Conservation (phyloP, 2,888 invertebrate species). For the Xanthorhoe spadicearia region DNA sequence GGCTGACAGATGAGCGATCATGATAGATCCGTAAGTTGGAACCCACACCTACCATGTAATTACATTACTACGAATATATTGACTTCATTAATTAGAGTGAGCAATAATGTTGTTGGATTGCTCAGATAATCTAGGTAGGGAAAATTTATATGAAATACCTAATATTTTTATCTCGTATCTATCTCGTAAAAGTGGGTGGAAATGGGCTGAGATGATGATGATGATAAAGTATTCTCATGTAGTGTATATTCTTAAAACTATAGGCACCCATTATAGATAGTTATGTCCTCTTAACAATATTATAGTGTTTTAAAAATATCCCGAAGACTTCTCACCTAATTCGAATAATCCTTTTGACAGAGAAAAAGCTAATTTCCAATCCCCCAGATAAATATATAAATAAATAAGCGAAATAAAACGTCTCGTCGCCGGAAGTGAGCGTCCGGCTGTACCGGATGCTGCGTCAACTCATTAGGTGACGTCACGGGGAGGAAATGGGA, state of each 20-base stretch:
- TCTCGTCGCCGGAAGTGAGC: conserved; percentile 38
- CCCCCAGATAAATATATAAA: background rate
- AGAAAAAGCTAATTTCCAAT: background rate
- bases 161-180: too few species aligned
- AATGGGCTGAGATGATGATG: too few species aligned
- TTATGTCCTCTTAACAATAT: too few species aligned
- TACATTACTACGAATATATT: background rate
- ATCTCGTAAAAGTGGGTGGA: too few species aligned
- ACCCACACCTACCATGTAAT: conserved; percentile 13
- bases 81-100: background rate
- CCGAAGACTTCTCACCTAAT: too few species aligned
- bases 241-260: too few species aligned
- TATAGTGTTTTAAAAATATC: too few species aligned
- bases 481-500: conserved; percentile 43
- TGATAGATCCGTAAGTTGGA: conserved; percentile 25
- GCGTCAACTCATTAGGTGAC: conserved; percentile 45
- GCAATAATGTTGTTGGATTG: background rate
- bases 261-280: too few species aligned
- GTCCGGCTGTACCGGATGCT: conserved; percentile 39
- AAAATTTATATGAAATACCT: too few species aligned
- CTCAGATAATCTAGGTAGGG: too few species aligned
- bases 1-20: conserved; percentile 26
- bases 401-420: background rate
- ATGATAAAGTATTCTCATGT: too few species aligned
- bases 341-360: background rate